Evolutionary conservation across 2,113 vertebrate species (phyloP).

Genomic region (Elaphurus davidianus): DNA sequence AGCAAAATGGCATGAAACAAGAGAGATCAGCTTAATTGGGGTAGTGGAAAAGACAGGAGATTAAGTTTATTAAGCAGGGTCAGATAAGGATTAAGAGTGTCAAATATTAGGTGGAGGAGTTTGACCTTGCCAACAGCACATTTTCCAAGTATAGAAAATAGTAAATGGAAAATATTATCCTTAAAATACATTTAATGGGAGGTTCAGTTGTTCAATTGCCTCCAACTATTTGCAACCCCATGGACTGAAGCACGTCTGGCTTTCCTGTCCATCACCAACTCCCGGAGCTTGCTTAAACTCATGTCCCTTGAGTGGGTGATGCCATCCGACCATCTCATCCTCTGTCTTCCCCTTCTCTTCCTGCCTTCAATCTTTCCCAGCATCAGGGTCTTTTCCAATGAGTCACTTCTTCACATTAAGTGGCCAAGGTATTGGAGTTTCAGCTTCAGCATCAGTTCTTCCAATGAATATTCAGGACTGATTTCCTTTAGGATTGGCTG

Average conservation of each 20-base stretch:
- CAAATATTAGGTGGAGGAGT: neutral
- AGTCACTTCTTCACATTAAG: rapidly evolving
- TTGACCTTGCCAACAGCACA: neutral
- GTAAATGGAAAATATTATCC: neutral
- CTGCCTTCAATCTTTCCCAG: neutral
- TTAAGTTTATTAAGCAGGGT: neutral
- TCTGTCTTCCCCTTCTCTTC: neutral
- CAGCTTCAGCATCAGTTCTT: neutral
- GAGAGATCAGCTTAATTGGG: neutral
- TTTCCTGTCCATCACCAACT: neutral
- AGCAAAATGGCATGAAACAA: neutral
- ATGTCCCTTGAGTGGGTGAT: neutral
- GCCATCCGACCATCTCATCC: neutral
- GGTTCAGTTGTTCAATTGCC: neutral
- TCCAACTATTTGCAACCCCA: neutral
- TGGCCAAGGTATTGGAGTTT: neutral
- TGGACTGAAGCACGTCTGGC: neutral
- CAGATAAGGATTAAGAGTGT: neutral
- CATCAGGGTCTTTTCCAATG: neutral
- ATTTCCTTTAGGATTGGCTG: neutral
- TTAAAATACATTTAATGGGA: neutral
- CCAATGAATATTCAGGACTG: neutral
- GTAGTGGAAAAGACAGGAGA: neutral
- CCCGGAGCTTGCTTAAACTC: neutral
- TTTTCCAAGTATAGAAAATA: neutral